Evolutionary conservation across 2,888 invertebrate genomes (phyloP).

Genomic region (Parasteatoda lunata): DNA sequence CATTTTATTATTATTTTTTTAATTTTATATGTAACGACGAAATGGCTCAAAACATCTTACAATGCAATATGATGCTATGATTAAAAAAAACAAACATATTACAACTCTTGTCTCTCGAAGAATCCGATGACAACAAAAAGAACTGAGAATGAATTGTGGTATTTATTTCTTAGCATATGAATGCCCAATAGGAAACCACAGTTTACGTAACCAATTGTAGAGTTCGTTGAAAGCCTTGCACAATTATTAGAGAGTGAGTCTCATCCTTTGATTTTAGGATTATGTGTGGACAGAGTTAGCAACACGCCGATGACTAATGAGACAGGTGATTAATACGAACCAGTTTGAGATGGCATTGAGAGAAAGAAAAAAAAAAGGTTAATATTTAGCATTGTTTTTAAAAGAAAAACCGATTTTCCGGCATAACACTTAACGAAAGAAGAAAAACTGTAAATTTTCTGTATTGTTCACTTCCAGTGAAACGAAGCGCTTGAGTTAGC

Average conservation of each 20-base stretch:
- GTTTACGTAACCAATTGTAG: not conserved
- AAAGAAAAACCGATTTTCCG: not conserved
- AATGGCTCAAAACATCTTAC: too few relatives aligned
- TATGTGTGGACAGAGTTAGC: not conserved
- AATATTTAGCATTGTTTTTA: not conserved
- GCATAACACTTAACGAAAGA: not conserved
- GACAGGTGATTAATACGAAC: not conserved
- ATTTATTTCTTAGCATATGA: not conserved
- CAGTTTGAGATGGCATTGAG: not conserved
- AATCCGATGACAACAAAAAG: too few relatives aligned
- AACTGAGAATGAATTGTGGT: too few relatives aligned
- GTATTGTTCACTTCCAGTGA: slow-evolving; percentile 5
- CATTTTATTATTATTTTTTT: too few relatives aligned
- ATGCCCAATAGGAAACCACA: not conserved
- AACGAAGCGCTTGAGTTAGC: not conserved
- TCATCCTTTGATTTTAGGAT: not conserved
- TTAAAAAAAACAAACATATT: too few relatives aligned
- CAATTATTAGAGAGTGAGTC: not conserved
- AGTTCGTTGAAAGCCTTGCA: not conserved
- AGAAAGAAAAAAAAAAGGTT: not conserved
- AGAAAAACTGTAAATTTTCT: not conserved
- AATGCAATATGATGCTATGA: too few relatives aligned
- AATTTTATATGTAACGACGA: too few relatives aligned
- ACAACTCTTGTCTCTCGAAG: too few relatives aligned
- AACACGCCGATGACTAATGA: not conserved